phyloP scores from a whole-genome alignment of 2,888 invertebrate species.

The Trichogramma evanescens region DNA sequence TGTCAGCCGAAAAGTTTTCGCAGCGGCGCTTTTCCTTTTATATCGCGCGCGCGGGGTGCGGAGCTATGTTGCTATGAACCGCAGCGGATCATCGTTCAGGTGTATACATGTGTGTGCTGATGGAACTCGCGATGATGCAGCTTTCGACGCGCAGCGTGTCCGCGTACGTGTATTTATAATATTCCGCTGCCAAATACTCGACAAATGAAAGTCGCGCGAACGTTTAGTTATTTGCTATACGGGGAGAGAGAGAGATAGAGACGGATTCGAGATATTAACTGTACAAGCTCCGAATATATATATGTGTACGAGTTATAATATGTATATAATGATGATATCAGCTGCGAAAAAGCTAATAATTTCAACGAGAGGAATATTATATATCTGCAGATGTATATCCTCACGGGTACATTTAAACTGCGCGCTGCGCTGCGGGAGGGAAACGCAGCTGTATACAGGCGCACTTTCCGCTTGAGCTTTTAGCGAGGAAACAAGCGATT shows the following conservation, averaged over 20 bases:
- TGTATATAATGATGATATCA: constrained; percentile 12
- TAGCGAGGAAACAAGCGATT: no score
- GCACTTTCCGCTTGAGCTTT: not conserved
- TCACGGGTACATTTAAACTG: not conserved
- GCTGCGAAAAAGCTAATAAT: constrained; percentile 16
- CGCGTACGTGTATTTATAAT: no score
- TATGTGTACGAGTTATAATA: no score
- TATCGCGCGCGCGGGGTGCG: not conserved
- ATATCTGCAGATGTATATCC: constrained; percentile 3
- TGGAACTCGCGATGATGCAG: not conserved
- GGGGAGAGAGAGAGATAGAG: no score
- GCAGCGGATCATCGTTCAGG: not conserved
- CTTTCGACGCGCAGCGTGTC: no score
- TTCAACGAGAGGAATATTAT: not conserved
- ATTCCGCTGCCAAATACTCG: no score
- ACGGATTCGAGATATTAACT: no score
- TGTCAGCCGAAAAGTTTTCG: not conserved
- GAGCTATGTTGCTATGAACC: no score
- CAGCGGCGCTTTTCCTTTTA: not conserved
- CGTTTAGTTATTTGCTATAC: no score
- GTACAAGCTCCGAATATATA: no score
- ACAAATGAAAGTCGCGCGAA: no score
- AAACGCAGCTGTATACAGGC: not conserved
- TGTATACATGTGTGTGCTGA: not conserved
- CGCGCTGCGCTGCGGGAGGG: not conserved